Evolutionary conservation across 2,113 vertebrate species (phyloP), one percentile per base, ranked within the genome.

Genomic region (Nematolebias whitei): DNA sequence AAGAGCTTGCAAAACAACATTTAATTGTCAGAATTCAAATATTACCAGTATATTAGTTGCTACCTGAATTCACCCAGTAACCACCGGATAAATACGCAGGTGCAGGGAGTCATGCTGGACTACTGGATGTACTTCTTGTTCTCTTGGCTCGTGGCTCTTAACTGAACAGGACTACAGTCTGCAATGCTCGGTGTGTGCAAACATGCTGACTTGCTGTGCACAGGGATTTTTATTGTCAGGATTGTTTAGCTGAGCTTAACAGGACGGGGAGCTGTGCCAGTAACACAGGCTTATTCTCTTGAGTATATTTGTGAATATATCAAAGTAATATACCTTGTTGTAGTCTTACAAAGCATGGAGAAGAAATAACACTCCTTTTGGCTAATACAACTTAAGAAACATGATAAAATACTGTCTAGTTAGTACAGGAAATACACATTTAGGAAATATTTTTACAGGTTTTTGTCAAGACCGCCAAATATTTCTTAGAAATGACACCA

Each of bases 201-300:
- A 91, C 83, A 88, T 91, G 90, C 92, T 89, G 91, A 93, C 89
- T 85, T 68, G 88, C 74, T 87, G 82, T 74, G 74, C 83, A 65
- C 71, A 79, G 79, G 90, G 85, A 88, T 88, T 91, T 92, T 82
- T 71, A 89, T 91, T 92, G 88, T 91, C 67, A 82, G 63, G 66
- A 38, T 74, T 78, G 89, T 91, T 92, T 88, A 93, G 90, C 91
- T 92, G 90, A 92, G 87, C 83, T 89, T 89, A 88, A 89, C 86
- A 88, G 74, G 79, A 80, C 87, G 74, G 80, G 67, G 83, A 76
- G 81, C 70, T 67, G 82, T 82, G 82, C 83, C 59, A 0, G 50
- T 75, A n/a, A 48, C 12, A 69, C 0, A 71, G 47, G 47, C 38
- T 39, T 50, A 24, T 22, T 2, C 74, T 58, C 26, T 61, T 68